phyloP scores from a whole-genome alignment of 2,113 vertebrate species.

The Cyanoramphus novaezelandiae region DNA sequence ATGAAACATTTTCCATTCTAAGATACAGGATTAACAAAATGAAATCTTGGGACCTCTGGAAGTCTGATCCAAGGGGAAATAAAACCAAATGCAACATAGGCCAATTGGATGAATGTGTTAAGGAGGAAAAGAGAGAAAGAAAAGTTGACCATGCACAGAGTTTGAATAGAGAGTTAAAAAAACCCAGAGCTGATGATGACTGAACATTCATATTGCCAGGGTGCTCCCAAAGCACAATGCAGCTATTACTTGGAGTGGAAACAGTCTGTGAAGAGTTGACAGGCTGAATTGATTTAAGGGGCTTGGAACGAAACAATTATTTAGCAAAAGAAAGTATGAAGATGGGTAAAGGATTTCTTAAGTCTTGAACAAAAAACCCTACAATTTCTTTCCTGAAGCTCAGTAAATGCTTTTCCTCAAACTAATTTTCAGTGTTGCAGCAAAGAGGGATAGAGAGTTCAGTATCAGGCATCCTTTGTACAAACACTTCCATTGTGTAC shows the following conservation, averaged over 20 bases:
- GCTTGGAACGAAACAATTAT: background rate
- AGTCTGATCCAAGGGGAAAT: background rate
- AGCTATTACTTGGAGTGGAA: background rate
- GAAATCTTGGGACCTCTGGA: background rate
- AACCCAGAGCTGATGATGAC: background rate
- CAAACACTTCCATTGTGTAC: background rate
- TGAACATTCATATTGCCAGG: background rate
- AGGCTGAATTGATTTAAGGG: background rate
- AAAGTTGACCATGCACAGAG: background rate
- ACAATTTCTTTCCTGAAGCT: background rate
- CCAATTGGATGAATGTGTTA: background rate
- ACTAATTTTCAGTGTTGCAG: background rate
- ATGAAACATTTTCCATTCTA: background rate
- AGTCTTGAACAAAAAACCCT: background rate
- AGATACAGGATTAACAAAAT: background rate
- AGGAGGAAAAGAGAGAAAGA: background rate
- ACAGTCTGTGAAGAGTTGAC: background rate
- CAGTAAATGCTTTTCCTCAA: background rate
- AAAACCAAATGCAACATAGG: background rate
- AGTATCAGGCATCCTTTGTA: background rate
- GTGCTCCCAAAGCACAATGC: background rate
- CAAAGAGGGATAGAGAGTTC: background rate
- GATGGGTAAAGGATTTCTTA: background rate
- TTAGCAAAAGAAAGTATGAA: background rate
- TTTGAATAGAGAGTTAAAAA: background rate